Evolutionary conservation across 2,113 vertebrate genomes (phyloP).

Genomic region (Manacus vitellinus): DNA sequence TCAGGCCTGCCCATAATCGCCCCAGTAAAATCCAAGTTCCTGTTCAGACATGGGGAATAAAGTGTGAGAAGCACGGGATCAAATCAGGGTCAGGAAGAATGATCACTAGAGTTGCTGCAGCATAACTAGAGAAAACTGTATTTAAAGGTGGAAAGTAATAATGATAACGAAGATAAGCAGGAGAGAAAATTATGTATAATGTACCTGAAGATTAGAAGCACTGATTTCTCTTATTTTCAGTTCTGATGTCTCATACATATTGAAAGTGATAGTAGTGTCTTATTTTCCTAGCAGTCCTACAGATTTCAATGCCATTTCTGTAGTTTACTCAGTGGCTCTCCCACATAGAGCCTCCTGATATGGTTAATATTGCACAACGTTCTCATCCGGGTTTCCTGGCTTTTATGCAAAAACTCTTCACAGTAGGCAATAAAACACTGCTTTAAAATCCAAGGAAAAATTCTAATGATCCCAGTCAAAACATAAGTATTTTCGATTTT

Average conservation of each 20-base stretch:
- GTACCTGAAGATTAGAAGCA: background rate
- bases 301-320: background rate
- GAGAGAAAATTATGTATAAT: background rate
- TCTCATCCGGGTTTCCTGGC: background rate
- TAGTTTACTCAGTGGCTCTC: background rate
- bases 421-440: background rate
- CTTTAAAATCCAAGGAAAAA: background rate
- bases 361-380: background rate
- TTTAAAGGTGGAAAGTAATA: background rate
- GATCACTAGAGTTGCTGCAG: background rate
- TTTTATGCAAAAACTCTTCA: conserved; percentile 9
- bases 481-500: background rate
- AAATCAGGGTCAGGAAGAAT: background rate
- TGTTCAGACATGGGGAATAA: accelerated
- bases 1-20: background rate
- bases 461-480: background rate
- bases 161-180: background rate
- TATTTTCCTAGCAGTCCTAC: background rate
- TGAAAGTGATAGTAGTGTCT: background rate
- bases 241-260: background rate
- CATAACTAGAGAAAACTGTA: background rate
- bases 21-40: background rate
- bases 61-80: background rate
- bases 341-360: background rate
- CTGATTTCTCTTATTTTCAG: background rate